phyloP scores from a whole-genome alignment of 2,113 vertebrate genomes.

The Callorhinus ursinus region DNA sequence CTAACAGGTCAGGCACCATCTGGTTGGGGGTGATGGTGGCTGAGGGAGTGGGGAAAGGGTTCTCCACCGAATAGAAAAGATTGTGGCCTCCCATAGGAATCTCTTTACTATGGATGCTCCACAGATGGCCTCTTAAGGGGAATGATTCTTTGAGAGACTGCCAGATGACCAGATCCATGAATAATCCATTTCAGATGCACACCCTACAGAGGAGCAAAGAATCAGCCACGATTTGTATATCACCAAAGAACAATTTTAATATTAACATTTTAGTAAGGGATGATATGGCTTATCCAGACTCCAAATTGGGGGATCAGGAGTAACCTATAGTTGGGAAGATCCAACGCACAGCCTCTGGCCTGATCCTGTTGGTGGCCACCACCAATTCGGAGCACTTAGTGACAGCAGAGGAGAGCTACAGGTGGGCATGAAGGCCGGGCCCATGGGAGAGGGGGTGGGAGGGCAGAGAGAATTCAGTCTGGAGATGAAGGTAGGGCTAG shows the following conservation, averaged over 20 bases:
- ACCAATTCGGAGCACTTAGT: neutral
- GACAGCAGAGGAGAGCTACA: neutral
- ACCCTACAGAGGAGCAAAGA: neutral
- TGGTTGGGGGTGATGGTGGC: neutral
- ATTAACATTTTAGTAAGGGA: neutral
- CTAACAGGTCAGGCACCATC: neutral
- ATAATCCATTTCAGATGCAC: neutral
- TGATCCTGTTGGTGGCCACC: rapidly evolving
- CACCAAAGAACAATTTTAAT: neutral
- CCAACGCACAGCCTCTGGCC: neutral
- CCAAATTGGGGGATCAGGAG: neutral
- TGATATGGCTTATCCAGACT: neutral
- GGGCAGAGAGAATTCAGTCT: neutral
- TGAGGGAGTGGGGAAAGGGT: neutral
- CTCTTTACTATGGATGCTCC: neutral
- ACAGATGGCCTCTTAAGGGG: neutral
- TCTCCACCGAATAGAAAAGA: neutral
- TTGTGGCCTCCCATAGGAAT: neutral
- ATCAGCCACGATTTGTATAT: neutral
- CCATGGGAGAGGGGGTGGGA: neutral
- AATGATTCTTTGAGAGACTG: neutral
- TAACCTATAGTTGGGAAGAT: neutral
- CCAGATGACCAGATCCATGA: neutral
- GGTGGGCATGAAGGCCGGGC: rapidly evolving
- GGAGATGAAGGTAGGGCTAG: neutral